Percentiles rank a stretch among this genome's conserved stretches.
These are phyloP conservation scores for Aphelocoma californica DNA, from an alignment of 2,797 vertebrate genomes.

Conservation along the genomic window DNA sequence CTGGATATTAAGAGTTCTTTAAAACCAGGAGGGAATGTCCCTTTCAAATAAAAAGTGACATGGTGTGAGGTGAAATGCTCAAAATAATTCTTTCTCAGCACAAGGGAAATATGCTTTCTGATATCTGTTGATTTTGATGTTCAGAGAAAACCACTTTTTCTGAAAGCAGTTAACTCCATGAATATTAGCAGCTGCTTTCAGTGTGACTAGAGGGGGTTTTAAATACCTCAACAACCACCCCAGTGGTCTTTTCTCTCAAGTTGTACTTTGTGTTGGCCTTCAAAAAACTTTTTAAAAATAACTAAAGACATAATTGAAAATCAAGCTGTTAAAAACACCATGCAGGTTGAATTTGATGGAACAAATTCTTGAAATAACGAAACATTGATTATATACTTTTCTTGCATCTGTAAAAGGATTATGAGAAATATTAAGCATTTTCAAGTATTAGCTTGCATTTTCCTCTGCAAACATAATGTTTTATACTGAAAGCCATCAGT, in stretches of 20 bases:
- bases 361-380: neutral
- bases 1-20: neutral
- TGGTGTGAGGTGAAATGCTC: neutral
- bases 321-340: neutral
- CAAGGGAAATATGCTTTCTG: neutral
- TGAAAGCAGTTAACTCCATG: neutral
- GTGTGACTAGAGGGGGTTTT: neutral
- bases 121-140: neutral
- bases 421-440: neutral
- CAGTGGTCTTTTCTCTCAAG: neutral
- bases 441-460: neutral
- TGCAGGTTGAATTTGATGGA: neutral
- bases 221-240: neutral
- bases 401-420: neutral
- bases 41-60: neutral
- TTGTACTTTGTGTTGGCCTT: neutral
- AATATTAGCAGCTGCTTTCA: neutral
- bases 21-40: neutral
- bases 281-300: neutral
- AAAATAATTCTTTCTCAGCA: neutral
- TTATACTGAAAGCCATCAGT: neutral
- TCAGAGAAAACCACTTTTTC: neutral
- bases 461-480: neutral
- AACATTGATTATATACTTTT: neutral
- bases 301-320: neutral